Percentiles rank a stretch among this genome's conserved stretches.
phyloP scores from a whole-genome alignment of 2,113 vertebrate species.

The Python bivittatus region DNA sequence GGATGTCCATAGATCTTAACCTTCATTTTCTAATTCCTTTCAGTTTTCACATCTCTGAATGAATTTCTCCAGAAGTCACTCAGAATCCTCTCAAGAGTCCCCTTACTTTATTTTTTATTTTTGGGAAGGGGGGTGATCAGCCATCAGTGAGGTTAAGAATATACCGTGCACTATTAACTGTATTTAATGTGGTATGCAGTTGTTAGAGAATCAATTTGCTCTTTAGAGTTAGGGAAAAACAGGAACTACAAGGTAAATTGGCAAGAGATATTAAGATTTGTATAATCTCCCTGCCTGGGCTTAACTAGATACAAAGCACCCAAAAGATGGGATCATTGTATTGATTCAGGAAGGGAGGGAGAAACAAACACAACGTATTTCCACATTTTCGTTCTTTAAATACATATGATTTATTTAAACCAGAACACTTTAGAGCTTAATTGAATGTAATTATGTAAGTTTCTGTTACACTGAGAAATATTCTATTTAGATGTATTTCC shows the following conservation, averaged over 20 bases:
- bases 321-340: not conserved
- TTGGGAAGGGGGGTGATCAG: no score
- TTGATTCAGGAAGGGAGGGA: not conserved
- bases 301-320: not conserved
- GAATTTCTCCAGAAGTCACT: not conserved
- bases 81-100: no score
- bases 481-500: not conserved
- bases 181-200: no score
- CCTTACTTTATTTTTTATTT: no score
- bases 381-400: not conserved
- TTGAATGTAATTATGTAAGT: not conserved
- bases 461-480: not conserved
- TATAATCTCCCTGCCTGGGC: not conserved
- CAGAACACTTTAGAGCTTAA: not conserved
- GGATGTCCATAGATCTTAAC: constrained; percentile 29
- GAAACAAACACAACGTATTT: not conserved
- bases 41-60: constrained; percentile 8
- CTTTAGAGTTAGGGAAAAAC: not conserved
- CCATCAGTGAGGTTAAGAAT: no score
- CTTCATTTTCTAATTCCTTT: constrained; percentile 42
- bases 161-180: no score
- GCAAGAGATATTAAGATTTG: not conserved
- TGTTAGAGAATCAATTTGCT: not conserved
- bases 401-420: not conserved
- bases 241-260: not conserved